phyloP scores from a whole-genome alignment of 1,140 invertebrate species.

The Tetragonula clypearis region DNA sequence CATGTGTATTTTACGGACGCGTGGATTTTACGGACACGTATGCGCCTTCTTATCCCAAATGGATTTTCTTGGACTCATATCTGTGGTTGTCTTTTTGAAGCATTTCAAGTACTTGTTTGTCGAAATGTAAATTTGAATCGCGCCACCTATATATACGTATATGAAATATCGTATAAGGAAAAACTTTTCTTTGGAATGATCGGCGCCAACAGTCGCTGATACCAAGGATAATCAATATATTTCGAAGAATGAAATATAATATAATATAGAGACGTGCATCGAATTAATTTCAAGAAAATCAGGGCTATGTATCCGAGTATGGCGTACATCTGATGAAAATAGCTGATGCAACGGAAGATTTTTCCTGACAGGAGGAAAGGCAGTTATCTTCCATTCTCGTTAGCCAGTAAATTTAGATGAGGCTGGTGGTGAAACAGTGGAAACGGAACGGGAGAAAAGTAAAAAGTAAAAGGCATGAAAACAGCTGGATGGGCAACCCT shows the following conservation, averaged over 20 bases:
- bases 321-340: background rate
- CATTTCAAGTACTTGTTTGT: background rate
- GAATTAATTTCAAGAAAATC: background rate
- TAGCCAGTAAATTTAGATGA: constrained; percentile 13
- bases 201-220: no score
- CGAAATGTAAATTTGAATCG: background rate
- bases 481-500: constrained; percentile 1
- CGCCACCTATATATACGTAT: background rate
- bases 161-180: background rate
- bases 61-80: background rate
- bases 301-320: no score
- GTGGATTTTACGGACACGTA: background rate
- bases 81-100: constrained; percentile 1
- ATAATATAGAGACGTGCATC: background rate
- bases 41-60: background rate
- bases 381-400: background rate
- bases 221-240: background rate
- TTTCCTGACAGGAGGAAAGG: background rate
- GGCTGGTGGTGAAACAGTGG: background rate
- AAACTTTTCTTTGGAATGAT: background rate
- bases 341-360: background rate
- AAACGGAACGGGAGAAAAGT: constrained; percentile 2
- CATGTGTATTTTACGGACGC: constrained; percentile 7
- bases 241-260: no score
- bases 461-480: constrained; percentile 35